Base-by-base conservation (phyloP, 2,113 vertebrate species). In the Archilochus colubris region DNA sequence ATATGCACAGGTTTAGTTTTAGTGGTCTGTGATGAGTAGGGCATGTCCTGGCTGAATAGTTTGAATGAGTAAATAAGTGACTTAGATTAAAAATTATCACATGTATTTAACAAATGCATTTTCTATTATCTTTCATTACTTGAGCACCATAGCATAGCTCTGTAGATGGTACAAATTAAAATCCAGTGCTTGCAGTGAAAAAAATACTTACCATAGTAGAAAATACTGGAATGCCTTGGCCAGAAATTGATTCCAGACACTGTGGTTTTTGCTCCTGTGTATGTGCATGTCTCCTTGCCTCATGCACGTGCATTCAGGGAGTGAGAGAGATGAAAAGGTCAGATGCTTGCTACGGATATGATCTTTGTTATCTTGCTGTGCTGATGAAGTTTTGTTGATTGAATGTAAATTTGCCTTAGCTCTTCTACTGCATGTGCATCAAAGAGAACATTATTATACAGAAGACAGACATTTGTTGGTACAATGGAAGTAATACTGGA, bases 351-450 rank as follows among this genome's bases (percentile, higher is more conserved):
- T 67, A 24, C 40, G 87, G 87, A 55, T 92, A 24, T 20, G 63
- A 82, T 74, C 72, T 88, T 80, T 57, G 76, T 51, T 93, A 50
- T 93, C 82, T 83, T 57, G 44, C 72, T 61, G 76, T 8, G 27
- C 91, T 91, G 91, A 94, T 94, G 89, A 96, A 88, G 68, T 86
- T 91, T 81, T 89, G 84, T 83, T 95, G 88, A 91, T 81, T 90
- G 89, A 95, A 68, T 64, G 50, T 88, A 88, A 94, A 94, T 83
- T 81, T 10, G 40, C 66, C 53, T 82, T 64, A 83, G 85, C 82
- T 85, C 44, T 91, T 74, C 61, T 72, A 13, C 68, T 63, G 75
- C 59, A 24, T 54, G 70, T 89, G 53, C 46, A 58, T 94, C 84
- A 94, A 84, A 79, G 75, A 77, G 85, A 86, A 51, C 40, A 19